Base-by-base conservation (phyloP, 1,140 invertebrate genomes). In the Doryteuthis pealeii region DNA sequence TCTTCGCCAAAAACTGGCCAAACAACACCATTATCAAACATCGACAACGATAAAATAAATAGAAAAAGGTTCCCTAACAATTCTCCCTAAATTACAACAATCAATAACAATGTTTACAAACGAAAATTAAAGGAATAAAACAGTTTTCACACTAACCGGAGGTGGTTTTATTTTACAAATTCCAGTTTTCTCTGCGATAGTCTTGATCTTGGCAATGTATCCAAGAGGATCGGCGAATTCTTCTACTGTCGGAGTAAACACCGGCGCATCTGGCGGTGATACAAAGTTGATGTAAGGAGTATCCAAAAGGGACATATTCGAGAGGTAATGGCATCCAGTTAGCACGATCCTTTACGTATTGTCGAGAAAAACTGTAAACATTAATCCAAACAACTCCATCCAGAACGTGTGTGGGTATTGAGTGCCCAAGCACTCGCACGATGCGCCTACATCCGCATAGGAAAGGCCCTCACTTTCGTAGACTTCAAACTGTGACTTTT, bases 191-290 rank as follows among this genome's bases (percentile, higher is more conserved):
- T 95, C 92, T 0, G 94, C 95, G 75, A 92, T 89, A 0, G 92
- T 91, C 76, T 92, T 90, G 62, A 98, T 97, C 81, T 94, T 93
- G 75, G 95, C 93, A 79, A 98, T 95, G 82, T 95, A 99, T 79
- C 93, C 93, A 14, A 98, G 89, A 0, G 96, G 96, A 91, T 98
- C 95, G 86, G 94, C 91, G 82, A 96, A 97, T 87, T 96, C 94
- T 84, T 94, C 93, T 82, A 93, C 93, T 0, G 92, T 93, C 5
- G 95, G 95, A 84, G 93, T 91, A 87, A 95, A 97, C 0, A 93
- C 92, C 3, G 94, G 94, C 22, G 94, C 94, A 83, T 96, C 93
- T 0, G 94, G 92, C 74, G 87, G 87, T 49, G 87, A 82, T 69
- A 79, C 75, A 77, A 89, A 89, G 67, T 81, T 81, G 54, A 71